Conservation (phyloP, 1,140 invertebrate genomes). For the Ephestia elutella region DNA sequence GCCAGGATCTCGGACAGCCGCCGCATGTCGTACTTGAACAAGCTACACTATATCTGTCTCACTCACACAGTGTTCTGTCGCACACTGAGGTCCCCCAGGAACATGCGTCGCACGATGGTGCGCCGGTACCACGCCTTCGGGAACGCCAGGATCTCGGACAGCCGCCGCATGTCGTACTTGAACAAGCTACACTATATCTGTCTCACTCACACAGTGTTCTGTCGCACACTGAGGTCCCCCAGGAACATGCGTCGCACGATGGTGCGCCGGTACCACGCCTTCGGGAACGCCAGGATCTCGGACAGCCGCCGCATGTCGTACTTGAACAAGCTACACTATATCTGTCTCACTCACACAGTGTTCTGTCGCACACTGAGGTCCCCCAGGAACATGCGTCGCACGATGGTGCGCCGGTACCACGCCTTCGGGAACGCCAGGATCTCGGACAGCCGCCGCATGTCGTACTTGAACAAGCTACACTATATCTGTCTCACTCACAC, state of each 20-base stretch:
- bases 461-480: too few relatives aligned
- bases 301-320: conserved; percentile 98
- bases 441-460: conserved; percentile 97
- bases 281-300: conserved; percentile 97
- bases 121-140: conserved; percentile 98
- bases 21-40: too few relatives aligned
- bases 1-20: conserved; percentile 97
- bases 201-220: too few relatives aligned
- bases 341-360: too few relatives aligned
- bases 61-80: too few relatives aligned
- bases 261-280: conserved; percentile 96
- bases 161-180: conserved; percentile 98
- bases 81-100: conserved; percentile 84
- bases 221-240: conserved; percentile 77
- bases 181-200: too few relatives aligned
- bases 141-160: conserved; percentile 97
- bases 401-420: conserved; percentile 96
- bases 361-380: conserved; percentile 73
- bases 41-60: too few relatives aligned
- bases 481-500: too few relatives aligned
- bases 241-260: conserved; percentile 95
- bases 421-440: conserved; percentile 98
- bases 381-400: conserved; percentile 92
- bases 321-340: too few relatives aligned
- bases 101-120: conserved; percentile 92